Percentiles rank a stretch among this genome's conserved stretches.
Conservation (phyloP, 1,140 invertebrate species). For the Brachionus sp. region DNA sequence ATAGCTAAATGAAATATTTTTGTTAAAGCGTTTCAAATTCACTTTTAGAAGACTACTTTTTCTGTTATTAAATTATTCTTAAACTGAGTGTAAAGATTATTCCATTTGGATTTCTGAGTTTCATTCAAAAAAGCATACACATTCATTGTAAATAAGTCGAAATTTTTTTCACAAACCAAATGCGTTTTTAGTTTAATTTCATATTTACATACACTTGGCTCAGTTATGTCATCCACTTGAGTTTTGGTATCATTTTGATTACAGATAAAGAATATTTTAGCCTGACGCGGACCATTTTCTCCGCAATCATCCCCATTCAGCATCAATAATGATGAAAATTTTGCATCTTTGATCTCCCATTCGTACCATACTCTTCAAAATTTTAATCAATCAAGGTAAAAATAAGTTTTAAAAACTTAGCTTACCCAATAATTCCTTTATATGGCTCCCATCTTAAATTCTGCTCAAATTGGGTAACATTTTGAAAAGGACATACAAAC, state of each 20-base stretch:
- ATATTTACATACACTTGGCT: conserved; percentile 15
- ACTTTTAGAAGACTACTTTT: neutral
- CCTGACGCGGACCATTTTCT: neutral
- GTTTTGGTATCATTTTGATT: neutral
- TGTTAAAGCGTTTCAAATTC: neutral
- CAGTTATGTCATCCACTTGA: neutral
- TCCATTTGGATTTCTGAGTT: neutral
- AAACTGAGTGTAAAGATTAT: neutral
- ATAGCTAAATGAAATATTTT: neutral
- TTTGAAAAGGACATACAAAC: conserved; percentile 40
- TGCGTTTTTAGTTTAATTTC: conserved; percentile 2
- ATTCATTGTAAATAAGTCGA: conserved; percentile 6
- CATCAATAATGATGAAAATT: conserved; percentile 18
- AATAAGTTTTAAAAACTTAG: neutral
- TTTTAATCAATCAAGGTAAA: neutral
- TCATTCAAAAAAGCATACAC: conserved; percentile 26
- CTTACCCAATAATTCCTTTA: conserved; percentile 42
- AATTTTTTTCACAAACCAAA: conserved; percentile 21
- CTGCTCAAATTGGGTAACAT: conserved; percentile 37
- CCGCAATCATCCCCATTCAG: conserved; percentile 32
- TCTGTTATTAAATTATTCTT: neutral
- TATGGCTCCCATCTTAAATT: conserved; percentile 33
- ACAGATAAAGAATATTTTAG: conserved; percentile 25
- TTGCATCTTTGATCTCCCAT: conserved; percentile 28
- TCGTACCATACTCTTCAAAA: conserved; percentile 36